Conservation (phyloP, 2,113 vertebrate species). For the Halcyon senegalensis region DNA sequence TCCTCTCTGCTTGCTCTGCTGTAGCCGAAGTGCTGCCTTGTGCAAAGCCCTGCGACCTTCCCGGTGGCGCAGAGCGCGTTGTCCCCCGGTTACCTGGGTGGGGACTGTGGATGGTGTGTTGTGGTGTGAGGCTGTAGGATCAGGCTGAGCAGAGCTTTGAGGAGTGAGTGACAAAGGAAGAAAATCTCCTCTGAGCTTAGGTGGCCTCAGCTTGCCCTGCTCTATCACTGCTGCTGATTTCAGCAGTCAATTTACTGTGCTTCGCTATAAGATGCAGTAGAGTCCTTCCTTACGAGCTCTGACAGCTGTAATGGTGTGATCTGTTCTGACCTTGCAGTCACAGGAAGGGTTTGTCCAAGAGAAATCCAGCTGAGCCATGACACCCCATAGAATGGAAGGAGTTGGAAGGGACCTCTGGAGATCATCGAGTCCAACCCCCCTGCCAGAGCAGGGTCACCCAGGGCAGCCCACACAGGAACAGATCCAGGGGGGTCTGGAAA, state of each 20-base stretch:
- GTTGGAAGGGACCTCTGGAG: too few species aligned
- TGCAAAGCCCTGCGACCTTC: not conserved
- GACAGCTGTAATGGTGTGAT: not conserved
- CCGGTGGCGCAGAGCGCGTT: accelerated
- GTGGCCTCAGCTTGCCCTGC: not conserved
- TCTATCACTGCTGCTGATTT: not conserved
- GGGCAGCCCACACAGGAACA: too few species aligned
- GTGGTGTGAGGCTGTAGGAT: not conserved
- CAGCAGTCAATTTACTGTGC: not conserved
- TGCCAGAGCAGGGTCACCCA: too few species aligned
- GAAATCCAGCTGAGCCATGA: not conserved
- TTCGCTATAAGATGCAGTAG: not conserved
- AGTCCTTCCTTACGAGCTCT: not conserved
- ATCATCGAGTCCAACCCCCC: too few species aligned
- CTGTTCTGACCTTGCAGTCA: not conserved
- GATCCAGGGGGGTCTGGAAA: too few species aligned
- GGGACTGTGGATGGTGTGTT: not conserved
- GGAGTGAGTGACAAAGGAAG: not conserved
- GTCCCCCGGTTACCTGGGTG: not conserved
- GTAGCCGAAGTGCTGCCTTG: not conserved
- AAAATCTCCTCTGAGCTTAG: not conserved
- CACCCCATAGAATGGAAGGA: not conserved
- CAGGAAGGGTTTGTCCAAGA: not conserved
- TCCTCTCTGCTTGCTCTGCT: accelerated
- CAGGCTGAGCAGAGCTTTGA: not conserved